Percentiles rank a stretch among this genome's conserved stretches.
Evolutionary conservation across 2,888 invertebrate species (phyloP).

Genomic region (Falcaria lacertinaria): DNA sequence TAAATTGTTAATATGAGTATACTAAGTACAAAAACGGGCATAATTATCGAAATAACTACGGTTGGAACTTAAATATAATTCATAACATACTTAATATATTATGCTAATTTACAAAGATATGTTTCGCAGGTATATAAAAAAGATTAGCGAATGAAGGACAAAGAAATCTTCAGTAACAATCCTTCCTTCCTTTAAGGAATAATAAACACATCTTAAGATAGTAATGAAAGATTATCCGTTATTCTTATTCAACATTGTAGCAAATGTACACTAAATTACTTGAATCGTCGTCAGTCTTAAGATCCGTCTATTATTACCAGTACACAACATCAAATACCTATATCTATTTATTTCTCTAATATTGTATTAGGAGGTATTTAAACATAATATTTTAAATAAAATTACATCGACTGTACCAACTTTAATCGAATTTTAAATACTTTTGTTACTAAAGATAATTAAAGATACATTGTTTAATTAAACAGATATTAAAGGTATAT

Average conservation of each 20-base stretch:
- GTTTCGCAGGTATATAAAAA: conserved; percentile 24
- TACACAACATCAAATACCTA: conserved; percentile 25
- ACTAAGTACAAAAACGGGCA: not conserved
- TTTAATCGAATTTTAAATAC: no score
- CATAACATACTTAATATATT: not conserved
- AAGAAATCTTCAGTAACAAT: conserved; percentile 3
- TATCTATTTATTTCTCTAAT: conserved; percentile 27
- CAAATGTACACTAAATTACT: conserved; percentile 35
- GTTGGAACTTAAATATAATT: not conserved
- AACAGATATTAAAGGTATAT: no score
- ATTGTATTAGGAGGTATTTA: conserved; percentile 22
- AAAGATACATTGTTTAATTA: no score
- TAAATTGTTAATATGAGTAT: no score
- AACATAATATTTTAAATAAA: not conserved
- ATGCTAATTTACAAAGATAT: conserved; percentile 14
- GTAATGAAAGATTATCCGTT: conserved; percentile 17
- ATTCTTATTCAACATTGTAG: conserved; percentile 29
- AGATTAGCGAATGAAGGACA: conserved; percentile 16
- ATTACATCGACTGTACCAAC: not conserved
- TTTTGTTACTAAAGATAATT: no score
- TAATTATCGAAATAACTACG: not conserved
- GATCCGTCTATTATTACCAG: conserved; percentile 67
- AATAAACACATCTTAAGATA: conserved; percentile 70
- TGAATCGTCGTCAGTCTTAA: conserved; percentile 58
- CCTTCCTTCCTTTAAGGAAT: conserved; percentile 37